These are phyloP conservation scores for Uromys caudimaculatus DNA, from an alignment of 2,797 vertebrate genomes.

Conservation along the genomic window DNA sequence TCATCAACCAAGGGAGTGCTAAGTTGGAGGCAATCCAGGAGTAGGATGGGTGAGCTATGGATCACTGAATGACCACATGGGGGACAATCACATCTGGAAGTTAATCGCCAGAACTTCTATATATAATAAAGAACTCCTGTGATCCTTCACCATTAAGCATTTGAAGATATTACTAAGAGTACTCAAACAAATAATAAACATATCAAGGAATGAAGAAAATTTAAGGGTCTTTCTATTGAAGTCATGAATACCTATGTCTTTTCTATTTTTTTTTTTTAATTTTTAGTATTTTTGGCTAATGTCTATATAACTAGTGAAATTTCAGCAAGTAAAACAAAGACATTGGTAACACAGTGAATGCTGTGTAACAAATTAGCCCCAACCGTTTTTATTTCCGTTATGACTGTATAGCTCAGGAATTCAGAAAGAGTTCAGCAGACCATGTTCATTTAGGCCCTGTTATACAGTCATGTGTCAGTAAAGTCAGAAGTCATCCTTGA, in stretches of 20 bases:
- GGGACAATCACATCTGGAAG: not conserved
- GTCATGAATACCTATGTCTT: not conserved
- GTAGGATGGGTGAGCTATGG: too few species aligned
- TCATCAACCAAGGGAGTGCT: not conserved
- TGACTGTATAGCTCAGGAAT: not conserved
- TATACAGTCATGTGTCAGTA: not conserved
- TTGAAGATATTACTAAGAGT: not conserved
- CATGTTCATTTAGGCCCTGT: not conserved
- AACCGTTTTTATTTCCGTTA: conserved; percentile 12
- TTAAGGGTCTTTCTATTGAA: not conserved
- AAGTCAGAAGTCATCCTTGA: not conserved
- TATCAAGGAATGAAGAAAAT: conserved; percentile 11
- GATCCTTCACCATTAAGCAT: not conserved
- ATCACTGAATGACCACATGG: not conserved
- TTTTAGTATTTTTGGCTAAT: not conserved
- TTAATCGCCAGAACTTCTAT: not conserved
- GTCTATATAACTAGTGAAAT: not conserved
- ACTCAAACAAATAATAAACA: not conserved
- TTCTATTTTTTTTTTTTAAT: not conserved
- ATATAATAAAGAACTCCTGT: not conserved
- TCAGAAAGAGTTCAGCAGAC: not conserved
- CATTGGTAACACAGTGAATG: not conserved
- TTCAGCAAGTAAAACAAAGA: not conserved
- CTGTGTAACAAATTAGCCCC: not conserved
- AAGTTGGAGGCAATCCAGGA: not conserved